Evolutionary conservation across 2,888 invertebrate species (phyloP), one percentile per base, ranked within the genome.

Genomic region (Drosophila barbarae): DNA sequence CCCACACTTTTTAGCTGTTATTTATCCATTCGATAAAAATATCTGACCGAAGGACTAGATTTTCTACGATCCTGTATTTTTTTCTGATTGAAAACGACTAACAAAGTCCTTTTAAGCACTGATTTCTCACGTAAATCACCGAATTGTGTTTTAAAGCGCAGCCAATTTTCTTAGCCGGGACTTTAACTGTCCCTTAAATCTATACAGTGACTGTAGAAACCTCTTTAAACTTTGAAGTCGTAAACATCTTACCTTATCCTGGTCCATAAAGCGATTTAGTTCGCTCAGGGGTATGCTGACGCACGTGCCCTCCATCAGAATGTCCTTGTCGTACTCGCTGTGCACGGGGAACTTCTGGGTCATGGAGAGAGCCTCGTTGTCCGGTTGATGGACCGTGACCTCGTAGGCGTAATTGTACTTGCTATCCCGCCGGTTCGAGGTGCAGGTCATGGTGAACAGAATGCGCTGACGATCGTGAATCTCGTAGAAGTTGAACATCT

Each of bases 401-500:
- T 89, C 89, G 47, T 86, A 89, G 23, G 88, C 88, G 60, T 83
- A 89, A 39, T 87, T 87, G 23, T 85, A 79, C 42, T 87, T 87
- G 57, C 81, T 85, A 39, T 88, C 87, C 3, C 83, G 77, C 34
- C 86, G 71, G 28, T 87, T 86, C 3, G 89, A 87, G 3, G 89
- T 88, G 58, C 87, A 86, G 12, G 89, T 88, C 86, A 89, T 87
- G 49, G 89, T 89, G 64, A 89, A 89, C 5, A 89, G 82, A 12
- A 88, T 77, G 10, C 86, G 81, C 51, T 87, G 84, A 41, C 84
- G 84, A 61, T 89, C 89, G 50, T 86, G 79, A n/a, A 89, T 84
- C 65, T 89, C 88, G 68, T 88, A 89, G 50, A 89, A 87, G 69
- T 89, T 89, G 57, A 89, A 89, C 84, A 88, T 87, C 71, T 89